These are phyloP conservation scores for Teleogryllus occipitalis DNA, from an alignment of 1,140 invertebrate genomes.

Conservation along the genomic window DNA sequence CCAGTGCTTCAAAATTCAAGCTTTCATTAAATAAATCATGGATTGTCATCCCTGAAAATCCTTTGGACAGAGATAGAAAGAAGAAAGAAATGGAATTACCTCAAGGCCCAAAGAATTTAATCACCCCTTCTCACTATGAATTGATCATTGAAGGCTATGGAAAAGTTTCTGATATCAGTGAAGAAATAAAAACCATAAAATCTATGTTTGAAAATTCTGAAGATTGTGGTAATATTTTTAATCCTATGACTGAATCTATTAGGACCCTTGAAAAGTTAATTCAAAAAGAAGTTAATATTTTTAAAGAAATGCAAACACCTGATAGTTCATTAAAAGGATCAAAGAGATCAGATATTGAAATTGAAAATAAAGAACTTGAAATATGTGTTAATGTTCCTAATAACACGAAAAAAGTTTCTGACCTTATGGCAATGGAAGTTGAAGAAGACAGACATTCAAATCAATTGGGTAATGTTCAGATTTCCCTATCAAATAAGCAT, in stretches of 20 bases:
- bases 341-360: conserved; percentile 8
- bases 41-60: neutral
- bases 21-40: neutral
- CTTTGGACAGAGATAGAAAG: neutral
- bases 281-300: conserved; percentile 23
- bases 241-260: conserved; percentile 19
- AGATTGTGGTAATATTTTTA: neutral
- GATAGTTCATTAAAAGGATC: neutral
- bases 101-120: neutral
- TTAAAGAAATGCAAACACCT: conserved; percentile 23
- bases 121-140: conserved; percentile 10
- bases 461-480: neutral
- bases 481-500: neutral
- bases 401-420: neutral
- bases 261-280: conserved; percentile 29
- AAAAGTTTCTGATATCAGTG: neutral
- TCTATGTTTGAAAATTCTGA: conserved; percentile 29
- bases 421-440: neutral
- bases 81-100: neutral
- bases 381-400: neutral
- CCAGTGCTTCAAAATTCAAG: neutral
- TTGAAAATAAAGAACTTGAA: conserved; percentile 16
- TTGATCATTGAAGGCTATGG: neutral
- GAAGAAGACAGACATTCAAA: neutral
- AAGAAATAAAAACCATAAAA: conserved; percentile 31